phyloP scores from a whole-genome alignment of 2,888 invertebrate genomes.

The Ferdinandea cuprea region DNA sequence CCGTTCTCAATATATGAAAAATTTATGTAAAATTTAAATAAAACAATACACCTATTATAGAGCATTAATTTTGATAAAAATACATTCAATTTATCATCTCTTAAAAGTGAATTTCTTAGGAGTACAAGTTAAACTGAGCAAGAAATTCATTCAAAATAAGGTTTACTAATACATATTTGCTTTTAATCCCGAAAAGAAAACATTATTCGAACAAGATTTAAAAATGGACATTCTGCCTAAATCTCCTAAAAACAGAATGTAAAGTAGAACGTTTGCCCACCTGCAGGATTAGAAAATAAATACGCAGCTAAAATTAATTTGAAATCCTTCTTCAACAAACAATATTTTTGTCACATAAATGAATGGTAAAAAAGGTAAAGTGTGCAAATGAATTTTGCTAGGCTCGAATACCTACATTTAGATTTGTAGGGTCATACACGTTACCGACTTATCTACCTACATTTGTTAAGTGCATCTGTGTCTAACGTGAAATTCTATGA shows the following conservation, averaged over 20 bases:
- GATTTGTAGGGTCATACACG: constrained; percentile 2
- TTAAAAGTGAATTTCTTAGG: no score
- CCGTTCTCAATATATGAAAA: no score
- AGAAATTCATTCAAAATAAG: no score
- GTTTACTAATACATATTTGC: no score
- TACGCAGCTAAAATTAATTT: constrained; percentile 24
- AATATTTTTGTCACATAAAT: constrained; percentile 60
- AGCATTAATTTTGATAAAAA: no score
- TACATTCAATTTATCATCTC: no score
- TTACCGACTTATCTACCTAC: background rate
- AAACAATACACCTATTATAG: no score
- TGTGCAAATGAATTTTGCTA: constrained; percentile 46
- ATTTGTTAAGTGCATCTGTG: constrained; percentile 11
- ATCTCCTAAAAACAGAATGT: constrained; percentile 18
- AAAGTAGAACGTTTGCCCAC: constrained; percentile 46
- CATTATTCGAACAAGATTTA: no score
- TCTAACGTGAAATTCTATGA: constrained; percentile 46
- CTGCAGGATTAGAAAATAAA: constrained; percentile 56
- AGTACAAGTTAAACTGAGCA: no score
- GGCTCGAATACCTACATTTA: constrained; percentile 7
- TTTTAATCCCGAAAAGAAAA: no score
- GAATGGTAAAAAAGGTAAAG: constrained; percentile 37
- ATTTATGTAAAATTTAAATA: no score
- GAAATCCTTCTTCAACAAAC: constrained; percentile 46
- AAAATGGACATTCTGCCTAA: constrained; percentile 38